phyloP scores from a whole-genome alignment of 2,113 vertebrate genomes.

The Taxidea taxus region DNA sequence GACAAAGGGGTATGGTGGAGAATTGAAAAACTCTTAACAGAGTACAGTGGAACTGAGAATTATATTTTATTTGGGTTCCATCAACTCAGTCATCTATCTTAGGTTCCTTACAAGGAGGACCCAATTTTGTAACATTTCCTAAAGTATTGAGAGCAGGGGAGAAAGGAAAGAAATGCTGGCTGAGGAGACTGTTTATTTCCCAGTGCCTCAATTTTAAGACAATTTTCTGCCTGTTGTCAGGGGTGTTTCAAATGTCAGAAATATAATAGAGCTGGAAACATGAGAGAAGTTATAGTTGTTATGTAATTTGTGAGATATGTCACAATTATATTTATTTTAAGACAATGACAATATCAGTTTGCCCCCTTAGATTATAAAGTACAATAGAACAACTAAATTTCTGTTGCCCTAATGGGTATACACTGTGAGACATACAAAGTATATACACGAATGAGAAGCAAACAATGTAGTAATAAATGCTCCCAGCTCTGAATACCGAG shows the following conservation, averaged over 20 bases:
- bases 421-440: neutral
- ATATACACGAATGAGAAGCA: neutral
- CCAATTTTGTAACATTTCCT: neutral
- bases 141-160: neutral
- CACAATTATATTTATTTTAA: neutral
- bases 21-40: neutral
- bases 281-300: neutral
- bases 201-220: neutral
- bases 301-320: neutral
- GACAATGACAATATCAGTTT: neutral
- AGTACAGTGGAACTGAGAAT: neutral
- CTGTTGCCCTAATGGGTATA: neutral
- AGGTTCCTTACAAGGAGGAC: neutral
- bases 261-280: neutral
- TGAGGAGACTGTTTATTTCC: neutral
- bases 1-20: neutral
- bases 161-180: too few species aligned
- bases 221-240: neutral
- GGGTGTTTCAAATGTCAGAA: neutral
- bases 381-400: neutral
- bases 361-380: neutral
- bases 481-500: neutral
- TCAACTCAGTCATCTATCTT: neutral
- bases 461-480: neutral
- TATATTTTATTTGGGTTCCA: neutral